Evolutionary conservation across 2,888 invertebrate genomes (phyloP).

Genomic region (Anoplius nigerrimus): DNA sequence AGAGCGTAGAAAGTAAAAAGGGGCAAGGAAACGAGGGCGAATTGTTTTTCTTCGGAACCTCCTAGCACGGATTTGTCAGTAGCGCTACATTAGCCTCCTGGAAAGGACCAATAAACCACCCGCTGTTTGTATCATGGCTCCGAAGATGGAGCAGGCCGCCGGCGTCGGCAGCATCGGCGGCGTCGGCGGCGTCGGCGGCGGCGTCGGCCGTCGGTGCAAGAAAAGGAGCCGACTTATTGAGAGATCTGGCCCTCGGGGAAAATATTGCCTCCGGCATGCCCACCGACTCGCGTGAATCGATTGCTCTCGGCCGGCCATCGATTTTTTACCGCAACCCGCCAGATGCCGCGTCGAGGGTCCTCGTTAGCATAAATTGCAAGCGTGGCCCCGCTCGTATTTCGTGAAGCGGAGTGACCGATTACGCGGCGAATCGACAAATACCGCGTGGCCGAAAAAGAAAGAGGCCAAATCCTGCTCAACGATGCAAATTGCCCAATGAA

Average conservation of each 20-base stretch:
- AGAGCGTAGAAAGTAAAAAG: not conserved
- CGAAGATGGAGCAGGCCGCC: slow-evolving; percentile 3
- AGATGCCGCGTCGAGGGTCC: not conserved
- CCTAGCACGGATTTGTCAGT: slow-evolving; percentile 54
- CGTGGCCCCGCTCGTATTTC: too few species aligned
- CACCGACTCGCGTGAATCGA: not conserved
- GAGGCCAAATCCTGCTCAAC: too few species aligned
- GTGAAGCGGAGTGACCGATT: not conserved
- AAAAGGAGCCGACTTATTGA: slow-evolving; percentile 32
- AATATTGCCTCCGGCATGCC: not conserved
- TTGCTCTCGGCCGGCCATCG: not conserved
- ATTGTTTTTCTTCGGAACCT: slow-evolving; percentile 50
- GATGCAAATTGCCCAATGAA: too few species aligned
- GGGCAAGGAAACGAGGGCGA: slow-evolving; percentile 21
- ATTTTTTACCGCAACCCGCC: not conserved
- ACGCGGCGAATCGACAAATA: too few species aligned
- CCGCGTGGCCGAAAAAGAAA: too few species aligned
- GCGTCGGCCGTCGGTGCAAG: slow-evolving; percentile 14
- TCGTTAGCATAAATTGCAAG: too few species aligned
- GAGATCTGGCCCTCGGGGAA: slow-evolving; percentile 11
- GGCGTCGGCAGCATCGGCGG: too few species aligned
- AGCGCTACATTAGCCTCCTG: slow-evolving; percentile 52
- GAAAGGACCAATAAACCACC: slow-evolving; percentile 52
- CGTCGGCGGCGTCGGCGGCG: too few species aligned
- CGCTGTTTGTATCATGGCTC: slow-evolving; percentile 13